phyloP scores from a whole-genome alignment of 1,140 invertebrate genomes.

The Propsilocerus akamusi region DNA sequence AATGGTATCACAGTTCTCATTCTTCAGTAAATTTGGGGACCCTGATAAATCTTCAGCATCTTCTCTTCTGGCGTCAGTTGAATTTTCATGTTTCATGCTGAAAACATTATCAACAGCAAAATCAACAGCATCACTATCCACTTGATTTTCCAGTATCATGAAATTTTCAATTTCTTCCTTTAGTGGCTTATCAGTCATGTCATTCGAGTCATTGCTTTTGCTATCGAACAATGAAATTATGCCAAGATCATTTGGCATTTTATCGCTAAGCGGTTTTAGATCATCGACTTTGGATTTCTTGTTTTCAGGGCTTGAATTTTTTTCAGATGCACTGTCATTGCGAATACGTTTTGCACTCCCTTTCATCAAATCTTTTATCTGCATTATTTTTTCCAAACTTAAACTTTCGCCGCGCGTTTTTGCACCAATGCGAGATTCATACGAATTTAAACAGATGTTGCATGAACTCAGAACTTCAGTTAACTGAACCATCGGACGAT shows the following conservation, averaged over 20 bases:
- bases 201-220: conserved; percentile 5
- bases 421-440: conserved; percentile 43
- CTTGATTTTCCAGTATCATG: conserved; percentile 15
- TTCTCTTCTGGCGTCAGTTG: no score
- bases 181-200: conserved; percentile 8
- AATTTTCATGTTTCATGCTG: no score
- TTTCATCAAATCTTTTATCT: conserved; percentile 3
- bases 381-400: conserved; percentile 8
- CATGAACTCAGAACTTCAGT: conserved; percentile 53
- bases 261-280: no score
- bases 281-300: conserved; percentile 20
- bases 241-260: background rate
- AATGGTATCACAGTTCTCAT: no score
- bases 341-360: conserved; percentile 27
- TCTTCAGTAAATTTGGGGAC: no score
- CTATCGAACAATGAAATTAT: conserved; percentile 3
- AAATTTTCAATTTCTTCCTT: conserved; percentile 15
- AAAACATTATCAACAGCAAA: no score
- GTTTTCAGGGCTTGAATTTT: conserved; percentile 21
- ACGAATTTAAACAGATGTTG: conserved; percentile 51
- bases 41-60: no score
- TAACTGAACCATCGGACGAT: conserved; percentile 47
- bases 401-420: conserved; percentile 28
- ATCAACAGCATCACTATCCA: no score
- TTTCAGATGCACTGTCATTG: conserved; percentile 32